Evolutionary conservation across 2,113 vertebrate genomes (phyloP), one percentile per base, ranked within the genome.

Genomic region (Crotalus helleri): DNA sequence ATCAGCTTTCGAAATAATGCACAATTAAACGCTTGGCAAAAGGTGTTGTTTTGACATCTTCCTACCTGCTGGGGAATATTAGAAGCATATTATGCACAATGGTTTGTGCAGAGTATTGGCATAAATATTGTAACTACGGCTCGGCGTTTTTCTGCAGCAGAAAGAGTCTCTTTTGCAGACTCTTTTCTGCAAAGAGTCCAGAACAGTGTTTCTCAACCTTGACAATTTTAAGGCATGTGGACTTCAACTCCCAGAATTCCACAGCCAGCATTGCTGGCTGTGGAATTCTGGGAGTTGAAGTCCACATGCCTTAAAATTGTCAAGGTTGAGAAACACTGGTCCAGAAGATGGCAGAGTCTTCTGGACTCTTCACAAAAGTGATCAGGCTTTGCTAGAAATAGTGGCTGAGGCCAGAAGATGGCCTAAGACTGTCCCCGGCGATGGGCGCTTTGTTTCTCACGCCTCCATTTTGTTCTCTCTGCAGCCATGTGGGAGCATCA

Each of bases 401-500:
- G 12, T 57, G 90, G 53, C 69, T 21, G 19, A 29, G 46, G 23
- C 26, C 7, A 19, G n/a, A 46, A 24, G 26, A 2, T 3, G 19
- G 1, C 5, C 0, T 6, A 3, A 1, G 15, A 7, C 13, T 13
- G 3, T 2, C 7, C 26, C 29, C 10, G 19, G 46, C 5, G 21
- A 0, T 21, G 13, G 49, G 0, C 13, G 9, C 9, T 8, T 3
- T 3, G n/a, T 15, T 11, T 1, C 3, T 61, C 29, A 7, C 44
- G 9, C 33, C 0, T 46, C 21, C 2, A 1, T 53, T 12, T n/a
- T 10, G 3, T n/a, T 59, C n/a, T 46, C 26, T 49, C 69, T 91
- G 7, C 95, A 99, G 99, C 97, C 57, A 94, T 97, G 8, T 99
- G 99, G 99, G 98, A 99, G 95, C 98, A 97, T 29, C 99, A 99